These are phyloP conservation scores for Cettia cetti DNA, from an alignment of 2,113 vertebrate species.

Conservation along the genomic window DNA sequence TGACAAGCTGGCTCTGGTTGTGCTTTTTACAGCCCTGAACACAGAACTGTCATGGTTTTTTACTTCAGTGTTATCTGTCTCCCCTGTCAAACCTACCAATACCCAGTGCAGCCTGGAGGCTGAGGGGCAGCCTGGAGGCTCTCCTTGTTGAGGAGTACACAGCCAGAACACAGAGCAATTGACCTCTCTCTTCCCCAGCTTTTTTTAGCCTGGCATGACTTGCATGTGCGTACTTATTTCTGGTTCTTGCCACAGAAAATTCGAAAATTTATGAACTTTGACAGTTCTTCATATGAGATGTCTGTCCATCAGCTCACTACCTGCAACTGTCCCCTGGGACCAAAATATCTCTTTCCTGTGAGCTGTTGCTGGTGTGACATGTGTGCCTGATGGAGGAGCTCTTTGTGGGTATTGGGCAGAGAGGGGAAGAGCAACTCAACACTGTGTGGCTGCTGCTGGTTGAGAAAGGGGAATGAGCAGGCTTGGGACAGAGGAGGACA, in stretches of 20 bases:
- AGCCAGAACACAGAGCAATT: background rate
- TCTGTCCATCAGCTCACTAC: background rate
- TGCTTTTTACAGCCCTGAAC: background rate
- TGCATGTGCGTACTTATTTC: too few relatives aligned
- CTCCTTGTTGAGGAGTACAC: background rate
- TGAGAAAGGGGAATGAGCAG: background rate
- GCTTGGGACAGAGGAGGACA: accelerated
- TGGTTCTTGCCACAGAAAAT: too few relatives aligned
- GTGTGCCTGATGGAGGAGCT: background rate
- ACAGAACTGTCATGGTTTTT: background rate
- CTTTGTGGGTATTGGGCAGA: background rate
- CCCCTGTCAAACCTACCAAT: background rate
- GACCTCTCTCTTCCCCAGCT: background rate
- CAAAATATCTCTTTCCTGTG: background rate
- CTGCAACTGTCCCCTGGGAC: background rate
- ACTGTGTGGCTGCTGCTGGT: background rate
- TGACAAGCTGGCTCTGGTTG: background rate
- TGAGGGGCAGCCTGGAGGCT: background rate
- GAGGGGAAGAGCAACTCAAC: background rate
- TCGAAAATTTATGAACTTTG: too few relatives aligned
- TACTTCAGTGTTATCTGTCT: background rate
- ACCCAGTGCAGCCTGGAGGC: background rate
- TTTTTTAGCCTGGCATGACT: background rate
- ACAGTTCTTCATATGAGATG: background rate
- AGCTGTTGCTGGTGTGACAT: background rate